These are phyloP conservation scores for Tetropium fuscum DNA, from an alignment of 2,888 invertebrate species.

Conservation along the genomic window DNA sequence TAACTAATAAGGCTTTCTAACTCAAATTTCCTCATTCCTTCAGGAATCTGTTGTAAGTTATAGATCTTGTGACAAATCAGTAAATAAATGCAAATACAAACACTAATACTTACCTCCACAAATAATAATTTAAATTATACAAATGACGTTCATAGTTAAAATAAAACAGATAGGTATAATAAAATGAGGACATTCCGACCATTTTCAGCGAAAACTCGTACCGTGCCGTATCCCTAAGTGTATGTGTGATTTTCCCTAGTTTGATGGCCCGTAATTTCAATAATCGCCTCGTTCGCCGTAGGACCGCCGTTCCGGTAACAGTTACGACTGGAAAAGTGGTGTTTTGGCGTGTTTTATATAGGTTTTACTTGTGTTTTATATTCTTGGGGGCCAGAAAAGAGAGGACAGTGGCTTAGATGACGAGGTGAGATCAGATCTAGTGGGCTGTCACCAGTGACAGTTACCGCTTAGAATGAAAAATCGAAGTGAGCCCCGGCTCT, in stretches of 20 bases:
- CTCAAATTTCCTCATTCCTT: no score
- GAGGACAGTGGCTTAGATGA: conserved; percentile 30
- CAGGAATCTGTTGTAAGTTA: no score
- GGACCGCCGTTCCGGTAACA: conserved; percentile 46
- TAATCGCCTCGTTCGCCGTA: conserved; percentile 51
- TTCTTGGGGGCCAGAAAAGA: conserved; percentile 25
- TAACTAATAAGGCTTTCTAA: no score
- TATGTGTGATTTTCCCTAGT: conserved; percentile 48
- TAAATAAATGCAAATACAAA: no score
- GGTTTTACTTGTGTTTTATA: conserved; percentile 39
- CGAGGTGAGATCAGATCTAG: conserved; percentile 56
- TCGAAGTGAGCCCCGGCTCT: conserved; percentile 45
- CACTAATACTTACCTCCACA: no score
- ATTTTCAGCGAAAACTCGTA: no score
- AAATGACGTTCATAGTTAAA: no score
- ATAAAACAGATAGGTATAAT: no score
- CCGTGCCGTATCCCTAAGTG: conserved; percentile 42
- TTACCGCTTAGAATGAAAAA: conserved; percentile 61
- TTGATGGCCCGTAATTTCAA: conserved; percentile 53
- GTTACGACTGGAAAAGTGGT: conserved; percentile 49
- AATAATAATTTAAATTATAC: no score
- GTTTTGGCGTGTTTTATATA: conserved; percentile 52
- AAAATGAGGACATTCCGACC: neutral
- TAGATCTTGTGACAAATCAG: no score
- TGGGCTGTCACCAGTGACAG: conserved; percentile 60